A percentile compares a stretch with the other conserved stretches of the same genome.
Evolutionary conservation across 2,888 invertebrate genomes (phyloP).

Genomic region (Ferdinandea cuprea): DNA sequence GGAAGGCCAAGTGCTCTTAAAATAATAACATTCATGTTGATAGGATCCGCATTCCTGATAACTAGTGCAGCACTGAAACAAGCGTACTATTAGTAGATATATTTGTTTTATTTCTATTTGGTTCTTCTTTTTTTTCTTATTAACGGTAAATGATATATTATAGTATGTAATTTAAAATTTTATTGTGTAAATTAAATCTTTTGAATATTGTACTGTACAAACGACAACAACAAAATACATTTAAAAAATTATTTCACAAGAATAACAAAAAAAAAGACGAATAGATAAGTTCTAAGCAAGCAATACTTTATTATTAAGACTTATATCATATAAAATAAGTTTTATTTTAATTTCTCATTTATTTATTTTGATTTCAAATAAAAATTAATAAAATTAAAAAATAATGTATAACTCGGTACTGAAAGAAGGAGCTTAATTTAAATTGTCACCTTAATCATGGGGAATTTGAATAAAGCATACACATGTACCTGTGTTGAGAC

Average conservation of each 20-base stretch:
- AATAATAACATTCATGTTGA: slow-evolving; percentile 82
- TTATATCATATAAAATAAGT: slow-evolving; percentile 40
- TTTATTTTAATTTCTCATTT: slow-evolving; percentile 52
- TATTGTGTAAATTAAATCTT: slow-evolving; percentile 50
- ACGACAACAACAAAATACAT: slow-evolving; percentile 11
- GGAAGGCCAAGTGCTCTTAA: slow-evolving; percentile 83
- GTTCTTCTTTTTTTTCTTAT: slow-evolving; percentile 12
- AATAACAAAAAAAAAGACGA: slow-evolving; percentile 30
- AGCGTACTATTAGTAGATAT: slow-evolving; percentile 78
- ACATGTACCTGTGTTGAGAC: too few relatives aligned
- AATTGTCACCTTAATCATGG: too few relatives aligned
- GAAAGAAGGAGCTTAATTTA: too few relatives aligned
- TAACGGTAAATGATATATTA: slow-evolving; percentile 19
- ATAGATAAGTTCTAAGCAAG: slow-evolving; percentile 54
- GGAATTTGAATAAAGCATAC: too few relatives aligned
- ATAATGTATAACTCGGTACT: not conserved
- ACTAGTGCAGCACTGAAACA: slow-evolving; percentile 83
- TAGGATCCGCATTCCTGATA: slow-evolving; percentile 82
- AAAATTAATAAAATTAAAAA: slow-evolving; percentile 8
- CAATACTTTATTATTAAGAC: slow-evolving; percentile 62
- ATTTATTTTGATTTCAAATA: slow-evolving; percentile 11
- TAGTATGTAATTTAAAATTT: slow-evolving; percentile 23
- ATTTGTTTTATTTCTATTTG: not conserved
- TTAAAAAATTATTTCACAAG: slow-evolving; percentile 29
- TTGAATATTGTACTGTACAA: slow-evolving; percentile 43